phyloP scores from a whole-genome alignment of 1,140 invertebrate genomes.

The Zaprionus gabonicus region DNA sequence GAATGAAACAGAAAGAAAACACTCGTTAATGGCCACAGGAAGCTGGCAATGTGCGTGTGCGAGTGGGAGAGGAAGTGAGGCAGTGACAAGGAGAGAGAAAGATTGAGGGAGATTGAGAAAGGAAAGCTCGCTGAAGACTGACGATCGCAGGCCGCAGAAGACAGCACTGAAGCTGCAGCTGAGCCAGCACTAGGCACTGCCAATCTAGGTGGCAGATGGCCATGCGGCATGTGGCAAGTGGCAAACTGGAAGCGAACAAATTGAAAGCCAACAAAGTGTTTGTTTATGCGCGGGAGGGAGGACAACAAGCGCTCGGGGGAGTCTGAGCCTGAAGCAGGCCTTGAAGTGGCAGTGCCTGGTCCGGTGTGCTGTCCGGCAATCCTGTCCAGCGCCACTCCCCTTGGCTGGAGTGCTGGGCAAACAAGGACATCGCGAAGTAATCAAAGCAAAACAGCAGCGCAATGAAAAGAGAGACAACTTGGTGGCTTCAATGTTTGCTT shows the following conservation, averaged over 20 bases:
- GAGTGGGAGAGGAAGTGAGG: background rate
- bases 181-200: background rate
- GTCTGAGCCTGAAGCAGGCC: background rate
- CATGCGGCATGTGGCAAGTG: background rate
- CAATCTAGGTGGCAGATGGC: background rate
- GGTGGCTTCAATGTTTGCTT: conserved; percentile 32
- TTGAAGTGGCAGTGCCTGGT: background rate
- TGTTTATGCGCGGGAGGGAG: background rate
- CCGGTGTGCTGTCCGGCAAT: too few species aligned
- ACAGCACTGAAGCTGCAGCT: background rate
- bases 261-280: conserved; percentile 26
- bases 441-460: conserved; percentile 43
- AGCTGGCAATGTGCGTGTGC: too few species aligned
- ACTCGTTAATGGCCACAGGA: background rate
- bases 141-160: background rate
- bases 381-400: background rate
- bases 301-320: background rate
- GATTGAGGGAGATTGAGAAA: background rate
- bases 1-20: conserved; percentile 2
- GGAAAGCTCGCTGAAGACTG: background rate
- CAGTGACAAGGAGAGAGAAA: background rate
- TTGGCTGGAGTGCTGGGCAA: conserved; percentile 47
- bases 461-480: conserved; percentile 4
- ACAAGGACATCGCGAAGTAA: conserved; percentile 52
- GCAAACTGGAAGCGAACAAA: background rate